Evolutionary conservation across 2,113 vertebrate species (phyloP).

Genomic region (Takifugu bimaculatus): DNA sequence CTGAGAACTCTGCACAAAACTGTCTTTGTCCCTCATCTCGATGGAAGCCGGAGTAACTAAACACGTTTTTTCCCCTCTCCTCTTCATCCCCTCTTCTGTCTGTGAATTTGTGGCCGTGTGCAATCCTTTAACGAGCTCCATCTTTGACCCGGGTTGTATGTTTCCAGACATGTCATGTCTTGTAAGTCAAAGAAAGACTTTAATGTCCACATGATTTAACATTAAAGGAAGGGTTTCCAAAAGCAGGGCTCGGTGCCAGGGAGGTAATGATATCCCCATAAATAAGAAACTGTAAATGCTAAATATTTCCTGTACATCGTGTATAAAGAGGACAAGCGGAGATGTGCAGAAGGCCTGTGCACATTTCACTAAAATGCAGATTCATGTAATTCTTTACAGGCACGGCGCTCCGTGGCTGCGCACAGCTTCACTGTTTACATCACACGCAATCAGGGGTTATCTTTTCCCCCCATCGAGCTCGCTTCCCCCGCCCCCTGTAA

Average conservation of each 20-base stretch:
- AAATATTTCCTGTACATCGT: conserved; percentile 51
- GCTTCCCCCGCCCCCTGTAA: conserved; percentile 22
- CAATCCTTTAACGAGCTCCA: conserved; percentile 76
- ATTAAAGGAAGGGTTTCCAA: conserved; percentile 52
- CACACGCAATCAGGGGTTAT: conserved; percentile 14
- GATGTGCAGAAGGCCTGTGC: conserved; percentile 18
- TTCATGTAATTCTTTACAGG: not conserved
- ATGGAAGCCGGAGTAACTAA: conserved; percentile 67
- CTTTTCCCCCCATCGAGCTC: conserved; percentile 9
- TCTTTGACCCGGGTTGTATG: conserved; percentile 75
- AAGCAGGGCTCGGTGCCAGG: conserved; percentile 48
- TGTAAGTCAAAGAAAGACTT: conserved; percentile 73
- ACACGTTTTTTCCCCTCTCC: conserved; percentile 54
- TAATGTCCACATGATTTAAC: conserved; percentile 73
- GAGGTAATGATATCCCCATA: conserved; percentile 60
- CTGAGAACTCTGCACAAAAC: conserved; percentile 46
- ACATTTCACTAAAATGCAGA: not conserved
- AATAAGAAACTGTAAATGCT: conserved; percentile 63
- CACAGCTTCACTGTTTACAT: conserved; percentile 14
- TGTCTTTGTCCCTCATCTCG: conserved; percentile 68
- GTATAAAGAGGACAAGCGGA: conserved; percentile 15
- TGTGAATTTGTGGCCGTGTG: conserved; percentile 69
- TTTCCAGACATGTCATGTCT: conserved; percentile 76
- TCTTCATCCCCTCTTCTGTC: conserved; percentile 42
- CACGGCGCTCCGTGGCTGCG: too few relatives aligned